Evolutionary conservation across 1,140 invertebrate species (phyloP).

Genomic region (Drosophila punjabiensis): DNA sequence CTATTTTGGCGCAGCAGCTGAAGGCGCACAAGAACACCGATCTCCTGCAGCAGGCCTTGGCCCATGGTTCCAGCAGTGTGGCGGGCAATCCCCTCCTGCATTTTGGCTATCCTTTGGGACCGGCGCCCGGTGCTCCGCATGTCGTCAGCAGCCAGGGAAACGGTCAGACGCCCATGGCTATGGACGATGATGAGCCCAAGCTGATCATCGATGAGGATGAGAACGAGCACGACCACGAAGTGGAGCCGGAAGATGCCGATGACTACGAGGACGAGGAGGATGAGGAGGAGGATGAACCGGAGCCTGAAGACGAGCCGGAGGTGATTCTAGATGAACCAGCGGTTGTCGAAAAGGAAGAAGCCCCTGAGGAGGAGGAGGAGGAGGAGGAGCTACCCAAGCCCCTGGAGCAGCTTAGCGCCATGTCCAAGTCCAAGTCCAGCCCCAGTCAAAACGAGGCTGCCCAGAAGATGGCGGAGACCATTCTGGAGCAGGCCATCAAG

Average conservation of each 20-base stretch:
- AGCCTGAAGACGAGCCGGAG: constrained; percentile 30
- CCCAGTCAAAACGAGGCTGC: constrained; percentile 69
- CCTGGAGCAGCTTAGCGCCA: background rate
- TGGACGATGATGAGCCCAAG: constrained; percentile 86
- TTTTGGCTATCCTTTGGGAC: constrained; percentile 32
- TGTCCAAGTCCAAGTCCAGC: background rate
- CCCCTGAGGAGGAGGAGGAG: background rate
- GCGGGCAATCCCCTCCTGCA: constrained; percentile 61
- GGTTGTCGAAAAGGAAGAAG: background rate
- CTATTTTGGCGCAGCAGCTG: constrained; percentile 91
- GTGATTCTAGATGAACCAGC: constrained; percentile 9
- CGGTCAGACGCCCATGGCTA: constrained; percentile 16
- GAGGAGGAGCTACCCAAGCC: constrained; percentile 24
- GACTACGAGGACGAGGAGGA: constrained; percentile 87
- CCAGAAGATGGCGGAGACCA: constrained; percentile 86
- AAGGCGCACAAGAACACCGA: constrained; percentile 86
- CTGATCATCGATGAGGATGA: constrained; percentile 86
- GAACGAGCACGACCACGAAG: constrained; percentile 82
- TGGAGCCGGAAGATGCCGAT: constrained; percentile 87
- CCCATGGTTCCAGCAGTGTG: constrained; percentile 78
- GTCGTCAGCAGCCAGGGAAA: constrained; percentile 15
- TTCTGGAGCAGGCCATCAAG: constrained; percentile 87
- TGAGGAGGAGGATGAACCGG: constrained; percentile 33
- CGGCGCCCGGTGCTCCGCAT: constrained; percentile 3
- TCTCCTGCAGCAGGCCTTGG: constrained; percentile 84